Base-by-base conservation (phyloP, 2,113 vertebrate genomes). In the Petromus typicus region DNA sequence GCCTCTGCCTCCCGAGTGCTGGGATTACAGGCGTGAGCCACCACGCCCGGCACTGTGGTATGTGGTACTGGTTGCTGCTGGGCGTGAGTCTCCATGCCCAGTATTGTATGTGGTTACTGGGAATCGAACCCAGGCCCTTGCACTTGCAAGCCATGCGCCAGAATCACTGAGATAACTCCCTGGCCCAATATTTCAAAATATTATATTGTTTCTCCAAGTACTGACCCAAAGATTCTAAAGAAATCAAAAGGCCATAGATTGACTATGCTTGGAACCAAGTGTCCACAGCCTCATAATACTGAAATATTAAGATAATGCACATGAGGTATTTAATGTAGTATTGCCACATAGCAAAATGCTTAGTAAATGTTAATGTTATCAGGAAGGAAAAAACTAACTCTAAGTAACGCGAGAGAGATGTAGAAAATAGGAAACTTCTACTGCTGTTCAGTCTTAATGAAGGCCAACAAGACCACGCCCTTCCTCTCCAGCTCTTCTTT, bases 121-220 rank as follows among this genome's bases (percentile, higher is more conserved):
- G n/a, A n/a, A n/a, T n/a, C n/a, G n/a, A n/a, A n/a, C n/a, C n/a
- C n/a, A n/a, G n/a, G n/a, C n/a, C n/a, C n/a, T n/a, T n/a, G n/a
- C n/a, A n/a, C n/a, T n/a, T n/a, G n/a, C n/a, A n/a, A n/a, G n/a
- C n/a, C n/a, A n/a, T n/a, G n/a, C n/a, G n/a, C n/a, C n/a, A n/a
- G n/a, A n/a, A n/a, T n/a, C n/a, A n/a, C n/a, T n/a, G n/a, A n/a
- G n/a, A n/a, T n/a, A n/a, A n/a, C n/a, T n/a, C n/a, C n/a, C n/a
- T n/a, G n/a, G n/a, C n/a, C n/a, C n/a, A 92, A 59, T 81, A 85
- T 76, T 94, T 92, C 48, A 88, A 90, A 95, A 57, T 67, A 64
- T 27, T 43, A 69, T 61, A 54, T 94, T 81, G n/a, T 12, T 95
- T 92, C n/a, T 63, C 43, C 59, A 85, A 51, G 14, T 61, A 76